Base-by-base conservation (phyloP, 2,113 vertebrate genomes). In the Marmota monax region DNA sequence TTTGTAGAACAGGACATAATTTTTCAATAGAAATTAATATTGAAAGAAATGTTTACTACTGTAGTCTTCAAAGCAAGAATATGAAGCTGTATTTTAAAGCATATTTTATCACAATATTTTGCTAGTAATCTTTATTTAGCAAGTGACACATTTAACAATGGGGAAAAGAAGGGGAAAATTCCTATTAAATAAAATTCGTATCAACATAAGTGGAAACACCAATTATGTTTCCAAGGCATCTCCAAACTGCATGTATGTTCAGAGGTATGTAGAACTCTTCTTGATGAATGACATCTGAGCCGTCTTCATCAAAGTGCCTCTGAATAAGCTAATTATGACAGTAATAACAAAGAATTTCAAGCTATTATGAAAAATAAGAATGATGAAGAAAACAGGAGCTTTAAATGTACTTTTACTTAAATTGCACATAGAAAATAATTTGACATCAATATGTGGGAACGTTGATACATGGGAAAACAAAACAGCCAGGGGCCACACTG, bases 11-110 rank as follows among this genome's bases (percentile, higher is more conserved):
- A 84, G 11, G 4, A 9, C 67, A 61, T 67, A 14, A 29, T 88
- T 91, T 97, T 90, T 61, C n/a, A 88, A 45, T 77, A 7, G 14
- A 92, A 96, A 85, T 74, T 58, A 78, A 72, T 53, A 73, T 29
- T 39, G 34, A 48, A 23, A 32, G 34, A 90, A 92, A 77, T 67
- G 2, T 58, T 74, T 77, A 29, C 16, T 80, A 39, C 11, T 74
- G 7, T 29, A 79, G 17, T 73, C 9, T 61, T 53, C 5, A 53
- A 12, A 69, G 5, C 69, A 96, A 67, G 39, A 56, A 34, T 5
- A 56, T 34, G 23, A 67, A 94, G n/a, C 27, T 84, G 32, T 72
- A 34, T 48, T 84, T 95, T 92, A 69, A 61, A 97, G 90, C 14
- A 39, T 69, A 29, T 8, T 56, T 27, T 37, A 95, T 83, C 48